Evolutionary conservation across 1,140 invertebrate genomes (phyloP).

Genomic region (Tetramorium alpestre): DNA sequence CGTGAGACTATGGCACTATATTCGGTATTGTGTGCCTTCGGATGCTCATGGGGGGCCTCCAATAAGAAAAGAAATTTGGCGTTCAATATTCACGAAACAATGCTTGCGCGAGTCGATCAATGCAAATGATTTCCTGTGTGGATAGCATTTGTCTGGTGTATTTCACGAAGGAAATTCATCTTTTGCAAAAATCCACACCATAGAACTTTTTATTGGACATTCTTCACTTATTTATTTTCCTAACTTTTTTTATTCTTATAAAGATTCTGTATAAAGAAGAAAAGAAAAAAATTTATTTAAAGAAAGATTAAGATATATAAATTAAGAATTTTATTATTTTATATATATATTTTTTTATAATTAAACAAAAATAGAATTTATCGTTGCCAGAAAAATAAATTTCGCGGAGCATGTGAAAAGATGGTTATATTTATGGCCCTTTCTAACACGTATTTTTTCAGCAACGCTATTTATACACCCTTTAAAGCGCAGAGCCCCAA

Average conservation of each 20-base stretch:
- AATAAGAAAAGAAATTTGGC: not conserved
- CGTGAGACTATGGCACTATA: slow-evolving; percentile 3
- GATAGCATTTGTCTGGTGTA: not conserved
- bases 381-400: not conserved
- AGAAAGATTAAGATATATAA: not conserved
- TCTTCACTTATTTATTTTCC: not conserved
- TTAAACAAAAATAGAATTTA: not conserved
- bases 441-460: slow-evolving; percentile 30
- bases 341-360: not conserved
- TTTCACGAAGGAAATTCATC: slow-evolving; percentile 14
- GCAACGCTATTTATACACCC: slow-evolving; percentile 34
- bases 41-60: not conserved
- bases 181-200: not conserved
- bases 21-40: not conserved
- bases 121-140: slow-evolving; percentile 9
- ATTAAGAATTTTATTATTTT: not conserved
- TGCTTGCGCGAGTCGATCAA: not conserved
- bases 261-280: not conserved
- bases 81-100: not conserved
- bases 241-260: not conserved
- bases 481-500: slow-evolving; percentile 49
- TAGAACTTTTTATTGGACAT: not conserved
- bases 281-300: not conserved
- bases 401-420: not conserved
- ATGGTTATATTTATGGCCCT: not conserved